Base-by-base conservation (phyloP, 2,797 vertebrate genomes). In the Typhlichthys subterraneus region DNA sequence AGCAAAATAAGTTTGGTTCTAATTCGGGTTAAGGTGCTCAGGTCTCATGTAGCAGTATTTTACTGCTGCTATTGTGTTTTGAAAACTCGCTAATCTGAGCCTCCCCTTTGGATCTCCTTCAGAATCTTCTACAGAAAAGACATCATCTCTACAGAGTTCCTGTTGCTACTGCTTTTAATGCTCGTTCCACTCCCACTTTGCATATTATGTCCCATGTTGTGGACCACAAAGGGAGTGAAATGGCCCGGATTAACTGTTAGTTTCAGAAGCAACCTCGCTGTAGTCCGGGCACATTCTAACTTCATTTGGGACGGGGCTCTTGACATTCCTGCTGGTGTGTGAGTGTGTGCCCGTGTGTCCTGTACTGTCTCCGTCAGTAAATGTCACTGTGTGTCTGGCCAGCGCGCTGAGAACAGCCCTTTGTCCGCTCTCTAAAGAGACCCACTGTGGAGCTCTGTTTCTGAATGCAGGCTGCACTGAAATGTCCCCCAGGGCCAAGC, bases 351-450 rank as follows among this genome's bases (percentile, higher is more conserved):
- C 58, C 60, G 73, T 65, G 2, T 61, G 69, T 73, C 70, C 67
- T 2, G 2, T 14, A 12, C 53, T 81, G 76, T 38, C 61, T 77
- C 66, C 57, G 73, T 80, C 78, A 63, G 75, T 87, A 89, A 91
- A 91, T 89, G 87, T 87, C 88, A 87, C 73, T 57, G 79, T 13
- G 53, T 14, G 47, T 81, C 79, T 81, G 77, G 51, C 76, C 80
- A 75, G 81, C 72, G 49, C 61, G 67, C 83, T 85, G 76, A 90
- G 89, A 72, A 81, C 75, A 5, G 56, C 62, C 68, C 86, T 87
- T 90, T 90, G 88, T 89, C 69, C 59, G 49, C 42, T 61, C 59
- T 1, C 61, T 75, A 76, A 84, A 79, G 81, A 67, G 80, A 59
- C 13, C 4, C 29, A 68, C 83, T 70, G 74, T 87, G 82, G 81